Base-by-base conservation (phyloP, 2,888 invertebrate genomes). In the Ommatoiulus sabulosus region DNA sequence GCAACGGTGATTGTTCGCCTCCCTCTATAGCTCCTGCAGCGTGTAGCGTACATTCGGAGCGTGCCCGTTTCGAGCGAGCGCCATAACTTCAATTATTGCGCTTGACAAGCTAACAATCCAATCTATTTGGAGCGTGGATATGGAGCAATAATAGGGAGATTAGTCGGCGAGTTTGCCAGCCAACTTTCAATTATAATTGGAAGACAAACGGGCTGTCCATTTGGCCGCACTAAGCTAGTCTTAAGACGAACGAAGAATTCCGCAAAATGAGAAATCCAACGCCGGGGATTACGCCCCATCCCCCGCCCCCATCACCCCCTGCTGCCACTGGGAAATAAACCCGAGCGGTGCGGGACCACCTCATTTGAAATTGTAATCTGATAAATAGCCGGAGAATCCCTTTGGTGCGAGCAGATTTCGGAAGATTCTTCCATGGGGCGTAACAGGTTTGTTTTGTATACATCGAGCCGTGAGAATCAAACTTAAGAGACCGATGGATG, bases 31-130 rank as follows among this genome's bases (percentile, higher is more conserved):
- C 63, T n/a, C 63, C 20, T 63, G 72, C 3, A 12, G 72, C n/a
- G 72, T 20, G 72, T 72, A 72, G 10, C 72, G 72, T 72, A 72
- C 72, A 72, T 72, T 20, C 24, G 24, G 72, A 72, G 72, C 72
- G 24, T 72, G 72, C 5, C 72, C 72, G 72, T 72, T 72, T 72
- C 72, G 12, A 46, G 86, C 44, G 44, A 86, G 86, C 57, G 44
- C 87, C 87, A 87, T 87, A 87, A 88, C 88, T 88, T 84, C 88
- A 88, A 88, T 88, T 88, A 88, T 88, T 88, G 88, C 72, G 88
- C 88, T 88, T 88, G 63, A 88, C 57, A 88, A 63, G 72, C 88
- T 88, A 88, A 88, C 88, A 88, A 88, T 88, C 88, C 88, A 88
- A 88, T 88, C 88, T 88, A 88, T 84, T 44, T 84, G 52, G 87